Evolutionary conservation across 2,888 invertebrate genomes (phyloP), one percentile per base, ranked within the genome.

Genomic region (Thecocarcelia acutangulata): DNA sequence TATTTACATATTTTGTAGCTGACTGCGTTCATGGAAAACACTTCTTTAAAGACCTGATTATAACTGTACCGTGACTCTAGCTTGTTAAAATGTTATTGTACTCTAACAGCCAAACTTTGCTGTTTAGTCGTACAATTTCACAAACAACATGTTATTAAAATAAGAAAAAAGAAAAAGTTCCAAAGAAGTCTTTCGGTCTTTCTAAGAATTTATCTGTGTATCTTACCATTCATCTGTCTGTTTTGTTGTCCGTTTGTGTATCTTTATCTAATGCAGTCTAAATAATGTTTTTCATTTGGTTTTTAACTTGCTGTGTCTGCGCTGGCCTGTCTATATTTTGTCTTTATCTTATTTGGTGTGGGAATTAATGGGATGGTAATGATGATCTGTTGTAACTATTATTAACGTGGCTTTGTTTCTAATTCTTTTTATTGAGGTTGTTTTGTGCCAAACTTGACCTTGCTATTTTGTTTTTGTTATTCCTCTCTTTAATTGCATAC

Each of bases 321-420:
- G 28, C 58, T n/a, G 19, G 56, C 44, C 63, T 46, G 33, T 19
- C 61, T 15, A 21, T 28, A 52, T 37, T 50, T 37, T n/a, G 40
- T 54, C 54, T 52, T 64, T 63, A 70, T 82, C 64, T 74, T 74
- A 77, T 81, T 81, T 69, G 63, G 73, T 81, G 78, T 82, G 81
- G 81, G 81, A 82, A 82, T 74, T 82, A 76, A 78, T 78, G 81
- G 81, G 69, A 75, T 68, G 73, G 44, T 61, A 58, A 73, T 77
- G 68, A 72, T 56, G 69, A 68, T 59, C 58, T 15, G 15, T 28
- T 40, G 12, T 46, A 56, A 61, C 63, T 50, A 69, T 74, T 73
- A 69, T 81, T 74, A 73, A 58, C 56, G 40, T 77, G 21, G 44
- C 46, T 56, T 59, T 77, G 9, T 66, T 66, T 46, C 24, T 37